Evolutionary conservation across 2,888 invertebrate genomes (phyloP).

Genomic region (Hecatera dysodea): DNA sequence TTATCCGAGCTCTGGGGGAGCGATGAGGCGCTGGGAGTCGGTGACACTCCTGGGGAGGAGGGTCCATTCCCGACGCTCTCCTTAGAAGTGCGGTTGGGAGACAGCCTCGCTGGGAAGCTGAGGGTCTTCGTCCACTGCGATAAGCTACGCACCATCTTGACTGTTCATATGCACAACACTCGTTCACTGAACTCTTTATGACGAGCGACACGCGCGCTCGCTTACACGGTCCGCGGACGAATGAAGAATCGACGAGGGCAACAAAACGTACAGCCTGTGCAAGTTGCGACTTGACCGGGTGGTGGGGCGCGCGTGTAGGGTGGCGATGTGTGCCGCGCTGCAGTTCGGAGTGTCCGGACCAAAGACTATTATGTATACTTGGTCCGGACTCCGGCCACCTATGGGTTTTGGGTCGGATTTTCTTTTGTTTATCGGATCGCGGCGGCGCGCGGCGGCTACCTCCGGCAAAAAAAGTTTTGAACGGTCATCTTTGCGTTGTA

Average conservation of each 20-base stretch:
- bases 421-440: conserved; percentile 84
- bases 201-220: conserved; percentile 79
- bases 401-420: conserved; percentile 75
- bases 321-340: conserved; percentile 69
- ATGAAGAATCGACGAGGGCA: conserved; percentile 77
- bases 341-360: conserved; percentile 51
- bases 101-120: conserved; percentile 96
- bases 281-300: conserved; percentile 83
- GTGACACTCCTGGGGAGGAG: conserved; percentile 90
- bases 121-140: conserved; percentile 98
- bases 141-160: conserved; percentile 96
- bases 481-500: conserved; percentile 50
- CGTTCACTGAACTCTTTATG: conserved; percentile 83
- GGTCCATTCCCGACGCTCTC: conserved; percentile 92
- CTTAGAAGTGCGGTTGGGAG: conserved; percentile 95
- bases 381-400: conserved; percentile 71
- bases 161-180: conserved; percentile 87
- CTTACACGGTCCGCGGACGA: conserved; percentile 82
- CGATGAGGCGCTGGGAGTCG: conserved; percentile 91
- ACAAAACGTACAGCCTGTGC: conserved; percentile 81
- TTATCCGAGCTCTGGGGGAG: conserved; percentile 91
- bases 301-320: conserved; percentile 70
- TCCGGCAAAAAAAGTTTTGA: conserved; percentile 65
- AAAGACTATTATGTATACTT: too few relatives aligned
- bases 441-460: conserved; percentile 64